These are phyloP conservation scores for Trochalopteron elliotii DNA, from an alignment of 2,113 vertebrate genomes.

Conservation along the genomic window DNA sequence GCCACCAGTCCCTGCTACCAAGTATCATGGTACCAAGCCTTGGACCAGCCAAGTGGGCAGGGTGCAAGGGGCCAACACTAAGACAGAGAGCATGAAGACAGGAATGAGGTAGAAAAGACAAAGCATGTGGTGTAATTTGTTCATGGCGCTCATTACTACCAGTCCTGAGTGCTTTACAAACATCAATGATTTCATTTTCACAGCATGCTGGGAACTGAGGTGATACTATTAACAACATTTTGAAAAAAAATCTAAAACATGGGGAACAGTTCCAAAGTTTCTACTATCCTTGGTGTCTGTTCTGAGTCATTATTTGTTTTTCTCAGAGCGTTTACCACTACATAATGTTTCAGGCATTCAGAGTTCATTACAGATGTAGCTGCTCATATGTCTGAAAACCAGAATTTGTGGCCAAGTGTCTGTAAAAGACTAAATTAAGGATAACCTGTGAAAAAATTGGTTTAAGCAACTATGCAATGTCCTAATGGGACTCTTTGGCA, in stretches of 20 bases:
- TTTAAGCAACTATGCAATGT: rapidly evolving
- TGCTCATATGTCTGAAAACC: background rate
- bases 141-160: background rate
- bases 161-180: background rate
- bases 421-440: background rate
- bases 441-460: background rate
- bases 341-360: background rate
- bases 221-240: background rate
- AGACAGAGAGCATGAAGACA: background rate
- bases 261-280: background rate
- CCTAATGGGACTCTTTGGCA: background rate
- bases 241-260: background rate
- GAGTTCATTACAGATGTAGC: background rate
- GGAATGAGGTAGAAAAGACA: background rate
- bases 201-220: background rate
- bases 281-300: background rate
- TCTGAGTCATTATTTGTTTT: background rate
- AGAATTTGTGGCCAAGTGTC: background rate
- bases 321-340: background rate
- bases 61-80: rapidly evolving
- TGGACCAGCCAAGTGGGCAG: background rate
- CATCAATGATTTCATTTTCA: background rate
- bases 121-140: background rate
- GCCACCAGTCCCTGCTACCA: background rate
- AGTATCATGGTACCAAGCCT: background rate